Percentiles rank a stretch among this genome's conserved stretches.
These are phyloP conservation scores for Pleuronectes platessa DNA, from an alignment of 2,113 vertebrate species.

Conservation along the genomic window DNA sequence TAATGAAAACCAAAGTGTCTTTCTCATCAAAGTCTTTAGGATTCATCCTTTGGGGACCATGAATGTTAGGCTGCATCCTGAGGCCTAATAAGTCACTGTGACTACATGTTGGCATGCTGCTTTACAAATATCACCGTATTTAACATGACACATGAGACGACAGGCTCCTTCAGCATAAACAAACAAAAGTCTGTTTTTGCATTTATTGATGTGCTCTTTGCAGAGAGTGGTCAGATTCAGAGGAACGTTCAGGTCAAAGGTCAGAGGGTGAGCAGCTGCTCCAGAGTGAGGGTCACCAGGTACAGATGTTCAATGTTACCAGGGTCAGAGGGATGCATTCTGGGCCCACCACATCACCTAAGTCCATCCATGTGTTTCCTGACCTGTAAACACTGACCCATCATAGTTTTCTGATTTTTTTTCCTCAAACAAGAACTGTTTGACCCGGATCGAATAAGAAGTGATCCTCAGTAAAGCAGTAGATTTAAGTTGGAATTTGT, in stretches of 20 bases:
- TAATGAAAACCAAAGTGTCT: no score
- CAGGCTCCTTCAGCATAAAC: slow-evolving; percentile 24
- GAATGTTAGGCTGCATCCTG: no score
- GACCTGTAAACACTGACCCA: slow-evolving; percentile 59
- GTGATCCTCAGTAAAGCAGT: slow-evolving; percentile 19
- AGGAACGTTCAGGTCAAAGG: slow-evolving; percentile 61
- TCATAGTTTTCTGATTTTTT: slow-evolving; percentile 29
- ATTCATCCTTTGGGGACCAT: no score
- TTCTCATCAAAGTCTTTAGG: no score
- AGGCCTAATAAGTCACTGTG: no score
- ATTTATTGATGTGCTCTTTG: slow-evolving; percentile 29
- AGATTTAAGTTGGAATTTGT: slow-evolving; percentile 10
- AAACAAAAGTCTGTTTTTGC: slow-evolving; percentile 37
- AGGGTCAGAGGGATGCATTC: slow-evolving; percentile 72
- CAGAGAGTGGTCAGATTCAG: slow-evolving; percentile 51
- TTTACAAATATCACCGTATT: no score
- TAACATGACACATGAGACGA: slow-evolving; percentile 43
- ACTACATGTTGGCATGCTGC: no score
- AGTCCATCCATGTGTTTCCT: slow-evolving; percentile 69
- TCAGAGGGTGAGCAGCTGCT: slow-evolving; percentile 66
- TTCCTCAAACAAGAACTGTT: slow-evolving; percentile 29
- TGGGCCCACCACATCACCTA: slow-evolving; percentile 61
- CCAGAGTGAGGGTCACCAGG: slow-evolving; percentile 70
- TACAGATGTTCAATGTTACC: slow-evolving; percentile 80
- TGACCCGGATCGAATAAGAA: neutral